Conservation (phyloP, 1,140 invertebrate genomes). For the Euwallacea similis region DNA sequence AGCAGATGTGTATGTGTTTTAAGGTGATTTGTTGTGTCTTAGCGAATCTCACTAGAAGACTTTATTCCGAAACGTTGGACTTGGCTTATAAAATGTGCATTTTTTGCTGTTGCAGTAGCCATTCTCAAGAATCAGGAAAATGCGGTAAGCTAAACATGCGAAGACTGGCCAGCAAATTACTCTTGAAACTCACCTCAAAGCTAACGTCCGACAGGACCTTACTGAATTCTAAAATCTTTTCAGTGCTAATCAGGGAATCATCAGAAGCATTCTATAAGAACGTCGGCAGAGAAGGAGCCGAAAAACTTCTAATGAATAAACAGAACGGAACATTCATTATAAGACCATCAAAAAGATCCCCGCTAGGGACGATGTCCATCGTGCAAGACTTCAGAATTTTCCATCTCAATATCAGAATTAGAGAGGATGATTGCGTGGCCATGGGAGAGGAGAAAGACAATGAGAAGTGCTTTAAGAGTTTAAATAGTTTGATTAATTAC, state of each 20-base stretch:
- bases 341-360: conserved; percentile 45
- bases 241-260: conserved; percentile 33
- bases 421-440: conserved; percentile 45
- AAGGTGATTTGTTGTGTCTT: conserved; percentile 42
- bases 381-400: conserved; percentile 48
- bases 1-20: conserved; percentile 40
- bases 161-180: not conserved
- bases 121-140: not conserved
- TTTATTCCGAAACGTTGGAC: conserved; percentile 33
- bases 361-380: conserved; percentile 47
- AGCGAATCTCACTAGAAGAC: conserved; percentile 35
- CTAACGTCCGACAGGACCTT: not conserved
- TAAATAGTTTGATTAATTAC: conserved; percentile 51
- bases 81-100: conserved; percentile 38
- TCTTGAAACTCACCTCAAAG: too few species aligned
- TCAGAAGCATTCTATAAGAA: conserved; percentile 48
- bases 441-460: conserved; percentile 48
- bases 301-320: conserved; percentile 45
- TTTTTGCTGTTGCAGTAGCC: conserved; percentile 32
- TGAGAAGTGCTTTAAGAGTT: conserved; percentile 47
- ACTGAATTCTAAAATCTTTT: not conserved
- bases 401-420: conserved; percentile 48
- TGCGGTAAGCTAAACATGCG: conserved; percentile 8
- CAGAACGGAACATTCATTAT: conserved; percentile 52
- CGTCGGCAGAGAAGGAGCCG: conserved; percentile 45